phyloP scores from a whole-genome alignment of 2,797 vertebrate species.

The Myotis vivesi region DNA sequence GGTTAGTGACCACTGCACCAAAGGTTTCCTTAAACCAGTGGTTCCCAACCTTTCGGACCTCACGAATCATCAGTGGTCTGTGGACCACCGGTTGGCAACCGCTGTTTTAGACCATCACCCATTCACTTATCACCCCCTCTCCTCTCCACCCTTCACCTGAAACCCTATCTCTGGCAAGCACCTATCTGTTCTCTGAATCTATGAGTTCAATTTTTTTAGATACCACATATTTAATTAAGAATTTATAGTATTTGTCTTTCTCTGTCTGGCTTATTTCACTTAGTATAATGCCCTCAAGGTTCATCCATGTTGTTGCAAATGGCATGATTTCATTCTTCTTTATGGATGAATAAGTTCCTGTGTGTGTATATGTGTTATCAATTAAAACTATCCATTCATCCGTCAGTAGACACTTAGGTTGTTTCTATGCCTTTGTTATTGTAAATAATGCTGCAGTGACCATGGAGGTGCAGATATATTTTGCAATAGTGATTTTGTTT shows the following conservation, averaged over 20 bases:
- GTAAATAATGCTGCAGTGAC: neutral
- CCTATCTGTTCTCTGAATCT: neutral
- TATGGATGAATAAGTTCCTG: neutral
- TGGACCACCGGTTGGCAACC: too few relatives aligned
- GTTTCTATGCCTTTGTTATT: neutral
- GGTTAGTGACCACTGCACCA: too few relatives aligned
- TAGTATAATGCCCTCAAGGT: neutral
- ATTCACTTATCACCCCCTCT: neutral
- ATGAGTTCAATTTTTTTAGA: neutral
- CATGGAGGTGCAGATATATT: neutral
- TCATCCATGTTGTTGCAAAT: neutral
- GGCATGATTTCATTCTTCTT: neutral
- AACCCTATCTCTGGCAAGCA: neutral
- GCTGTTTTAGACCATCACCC: neutral
- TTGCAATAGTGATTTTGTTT: neutral
- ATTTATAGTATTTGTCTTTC: neutral
- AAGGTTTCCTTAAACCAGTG: too few relatives aligned
- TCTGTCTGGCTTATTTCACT: neutral
- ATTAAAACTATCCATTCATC: neutral
- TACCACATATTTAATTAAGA: neutral
- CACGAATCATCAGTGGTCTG: too few relatives aligned
- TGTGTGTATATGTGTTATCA: neutral
- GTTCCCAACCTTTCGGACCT: too few relatives aligned
- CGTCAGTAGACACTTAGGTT: neutral
- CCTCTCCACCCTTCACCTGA: neutral